phyloP scores from a whole-genome alignment of 2,888 invertebrate species.

The Hydropsyche betteni region DNA sequence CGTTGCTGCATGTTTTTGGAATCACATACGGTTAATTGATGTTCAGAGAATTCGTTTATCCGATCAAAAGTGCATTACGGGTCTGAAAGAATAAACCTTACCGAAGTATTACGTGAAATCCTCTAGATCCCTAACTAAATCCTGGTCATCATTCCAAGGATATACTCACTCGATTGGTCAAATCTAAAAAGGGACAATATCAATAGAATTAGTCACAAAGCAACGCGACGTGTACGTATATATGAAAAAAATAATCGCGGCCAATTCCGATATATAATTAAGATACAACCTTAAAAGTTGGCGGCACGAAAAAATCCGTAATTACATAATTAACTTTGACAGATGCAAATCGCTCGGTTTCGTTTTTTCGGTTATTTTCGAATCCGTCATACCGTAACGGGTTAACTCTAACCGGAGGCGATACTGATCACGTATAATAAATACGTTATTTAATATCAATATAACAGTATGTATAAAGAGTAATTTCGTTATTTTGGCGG shows the following conservation, averaged over 20 bases:
- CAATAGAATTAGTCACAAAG: constrained; percentile 19
- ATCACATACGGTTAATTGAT: too few relatives aligned
- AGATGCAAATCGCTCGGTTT: constrained; percentile 16
- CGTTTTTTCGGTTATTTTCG: constrained; percentile 15
- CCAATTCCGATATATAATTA: constrained; percentile 14
- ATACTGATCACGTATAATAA: constrained; percentile 11
- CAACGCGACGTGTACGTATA: background rate
- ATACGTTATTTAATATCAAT: background rate
- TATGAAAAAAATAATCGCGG: background rate
- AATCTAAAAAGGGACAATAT: constrained; percentile 22
- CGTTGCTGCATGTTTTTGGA: background rate
- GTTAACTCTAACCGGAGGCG: constrained; percentile 14
- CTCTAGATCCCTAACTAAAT: background rate
- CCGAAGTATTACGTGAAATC: too few relatives aligned
- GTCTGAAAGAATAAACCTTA: too few relatives aligned
- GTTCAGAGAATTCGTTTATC: too few relatives aligned
- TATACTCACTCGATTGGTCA: constrained; percentile 23
- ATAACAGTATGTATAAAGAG: background rate
- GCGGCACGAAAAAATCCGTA: constrained; percentile 19
- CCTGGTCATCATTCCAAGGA: constrained; percentile 32
- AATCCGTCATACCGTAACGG: constrained; percentile 4
- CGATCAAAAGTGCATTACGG: too few relatives aligned
- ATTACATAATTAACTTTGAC: constrained; percentile 26
- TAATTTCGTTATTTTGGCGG: background rate
- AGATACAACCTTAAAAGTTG: background rate